Evolutionary conservation across 2,888 invertebrate genomes (phyloP).

Genomic region (Mimachlamys varia): DNA sequence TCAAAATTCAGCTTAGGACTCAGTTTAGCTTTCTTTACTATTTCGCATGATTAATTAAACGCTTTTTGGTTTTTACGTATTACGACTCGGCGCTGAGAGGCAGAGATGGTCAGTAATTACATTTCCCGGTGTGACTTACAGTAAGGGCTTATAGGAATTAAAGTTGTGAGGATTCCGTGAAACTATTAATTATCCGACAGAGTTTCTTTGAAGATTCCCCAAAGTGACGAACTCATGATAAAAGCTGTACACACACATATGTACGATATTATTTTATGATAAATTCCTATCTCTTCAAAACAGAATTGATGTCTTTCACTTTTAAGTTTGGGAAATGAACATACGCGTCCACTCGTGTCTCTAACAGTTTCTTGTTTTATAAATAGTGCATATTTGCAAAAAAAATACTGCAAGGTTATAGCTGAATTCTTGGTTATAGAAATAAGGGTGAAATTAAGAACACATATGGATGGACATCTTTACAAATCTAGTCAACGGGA

Average conservation of each 20-base stretch:
- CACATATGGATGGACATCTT: no score
- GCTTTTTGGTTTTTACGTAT: not conserved
- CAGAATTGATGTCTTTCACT: no score
- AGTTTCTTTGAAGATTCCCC: not conserved
- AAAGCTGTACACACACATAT: not conserved
- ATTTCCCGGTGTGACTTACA: not conserved
- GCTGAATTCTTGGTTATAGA: not conserved
- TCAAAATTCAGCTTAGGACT: no score
- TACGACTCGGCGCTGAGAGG: not conserved
- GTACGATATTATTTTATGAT: not conserved
- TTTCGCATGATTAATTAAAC: not conserved
- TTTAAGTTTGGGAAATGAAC: no score
- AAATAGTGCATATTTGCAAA: no score
- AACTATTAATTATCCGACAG: not conserved
- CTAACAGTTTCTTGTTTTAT: no score
- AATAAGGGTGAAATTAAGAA: not conserved
- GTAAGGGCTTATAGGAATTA: not conserved
- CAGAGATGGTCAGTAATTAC: not conserved
- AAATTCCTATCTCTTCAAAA: no score
- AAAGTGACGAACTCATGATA: not conserved
- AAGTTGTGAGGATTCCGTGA: not conserved
- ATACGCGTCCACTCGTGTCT: no score
- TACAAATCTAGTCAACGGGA: not conserved
- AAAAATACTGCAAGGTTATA: not conserved
- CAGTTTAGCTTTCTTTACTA: no score